Evolutionary conservation across 2,888 invertebrate species (phyloP).

Genomic region (Dugesia japonica): DNA sequence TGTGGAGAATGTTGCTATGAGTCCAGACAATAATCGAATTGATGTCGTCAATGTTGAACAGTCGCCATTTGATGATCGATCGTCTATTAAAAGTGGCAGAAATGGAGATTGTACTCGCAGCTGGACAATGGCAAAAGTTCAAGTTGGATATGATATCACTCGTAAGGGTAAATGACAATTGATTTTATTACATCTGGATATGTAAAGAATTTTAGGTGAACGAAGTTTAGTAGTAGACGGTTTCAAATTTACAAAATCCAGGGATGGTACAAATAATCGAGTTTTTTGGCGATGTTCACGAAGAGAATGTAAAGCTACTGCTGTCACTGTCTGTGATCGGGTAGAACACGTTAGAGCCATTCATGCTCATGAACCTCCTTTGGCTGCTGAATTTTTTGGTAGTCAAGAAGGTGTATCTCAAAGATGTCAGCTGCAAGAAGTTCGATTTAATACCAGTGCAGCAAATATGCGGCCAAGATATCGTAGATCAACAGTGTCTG

Average conservation of each 20-base stretch:
- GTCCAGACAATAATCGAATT: slow-evolving; percentile 17
- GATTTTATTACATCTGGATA: background rate
- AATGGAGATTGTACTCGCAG: background rate
- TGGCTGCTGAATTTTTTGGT: slow-evolving; percentile 29
- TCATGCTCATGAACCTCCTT: slow-evolving; percentile 26
- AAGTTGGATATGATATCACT: slow-evolving; percentile 26
- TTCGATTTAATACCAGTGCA: slow-evolving; percentile 30
- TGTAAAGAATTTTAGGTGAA: background rate
- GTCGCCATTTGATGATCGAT: background rate
- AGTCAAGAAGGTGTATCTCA: background rate
- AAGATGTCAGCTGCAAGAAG: slow-evolving; percentile 25
- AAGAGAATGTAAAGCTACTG: slow-evolving; percentile 31
- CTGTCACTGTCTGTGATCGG: slow-evolving; percentile 25
- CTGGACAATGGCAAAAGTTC: slow-evolving; percentile 29
- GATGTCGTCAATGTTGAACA: background rate
- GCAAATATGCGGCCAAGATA: slow-evolving; percentile 6
- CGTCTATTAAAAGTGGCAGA: background rate
- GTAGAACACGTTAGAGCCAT: slow-evolving; percentile 30
- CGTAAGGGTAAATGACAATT: background rate
- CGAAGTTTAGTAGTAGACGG: slow-evolving; percentile 29
- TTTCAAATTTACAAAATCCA: slow-evolving; percentile 32
- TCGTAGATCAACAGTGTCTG: background rate
- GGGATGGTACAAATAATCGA: slow-evolving; percentile 24
- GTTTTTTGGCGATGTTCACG: slow-evolving; percentile 32
- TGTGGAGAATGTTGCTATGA: slow-evolving; percentile 26